Evolutionary conservation across 2,797 vertebrate species (phyloP).

Genomic region (Bradypus variegatus): DNA sequence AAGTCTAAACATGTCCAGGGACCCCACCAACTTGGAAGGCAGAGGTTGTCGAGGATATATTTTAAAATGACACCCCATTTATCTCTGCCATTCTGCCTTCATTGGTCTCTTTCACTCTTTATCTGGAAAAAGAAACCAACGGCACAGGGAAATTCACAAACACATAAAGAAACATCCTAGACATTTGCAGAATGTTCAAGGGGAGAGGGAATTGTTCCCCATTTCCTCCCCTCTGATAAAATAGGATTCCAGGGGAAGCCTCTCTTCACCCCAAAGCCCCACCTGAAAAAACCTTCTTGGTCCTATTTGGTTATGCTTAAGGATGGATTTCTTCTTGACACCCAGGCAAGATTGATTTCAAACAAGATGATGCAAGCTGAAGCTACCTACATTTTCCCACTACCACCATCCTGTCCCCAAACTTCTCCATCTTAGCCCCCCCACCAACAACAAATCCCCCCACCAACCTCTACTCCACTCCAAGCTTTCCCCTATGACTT

Average conservation of each 20-base stretch:
- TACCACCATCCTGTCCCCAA: background rate
- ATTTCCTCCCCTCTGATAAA: background rate
- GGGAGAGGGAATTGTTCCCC: rapidly evolving
- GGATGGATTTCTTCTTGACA: background rate
- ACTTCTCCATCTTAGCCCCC: background rate
- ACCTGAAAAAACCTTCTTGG: background rate
- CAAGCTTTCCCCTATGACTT: background rate
- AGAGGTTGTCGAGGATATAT: background rate
- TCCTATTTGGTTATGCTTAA: background rate
- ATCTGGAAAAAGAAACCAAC: background rate
- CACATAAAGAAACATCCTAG: background rate
- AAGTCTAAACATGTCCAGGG: background rate
- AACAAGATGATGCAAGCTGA: background rate
- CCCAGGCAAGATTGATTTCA: background rate
- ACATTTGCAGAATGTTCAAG: background rate
- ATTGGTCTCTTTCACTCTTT: background rate
- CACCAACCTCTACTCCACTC: background rate
- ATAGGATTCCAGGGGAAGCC: background rate
- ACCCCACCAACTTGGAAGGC: background rate
- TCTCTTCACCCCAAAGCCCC: background rate
- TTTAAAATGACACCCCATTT: background rate
- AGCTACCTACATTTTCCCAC: too few species aligned
- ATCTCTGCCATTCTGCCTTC: background rate
- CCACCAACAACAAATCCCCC: background rate
- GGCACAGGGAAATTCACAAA: background rate